Evolutionary conservation across 2,888 invertebrate species (phyloP), one percentile per base, ranked within the genome.

Genomic region (Eulithis prunata): DNA sequence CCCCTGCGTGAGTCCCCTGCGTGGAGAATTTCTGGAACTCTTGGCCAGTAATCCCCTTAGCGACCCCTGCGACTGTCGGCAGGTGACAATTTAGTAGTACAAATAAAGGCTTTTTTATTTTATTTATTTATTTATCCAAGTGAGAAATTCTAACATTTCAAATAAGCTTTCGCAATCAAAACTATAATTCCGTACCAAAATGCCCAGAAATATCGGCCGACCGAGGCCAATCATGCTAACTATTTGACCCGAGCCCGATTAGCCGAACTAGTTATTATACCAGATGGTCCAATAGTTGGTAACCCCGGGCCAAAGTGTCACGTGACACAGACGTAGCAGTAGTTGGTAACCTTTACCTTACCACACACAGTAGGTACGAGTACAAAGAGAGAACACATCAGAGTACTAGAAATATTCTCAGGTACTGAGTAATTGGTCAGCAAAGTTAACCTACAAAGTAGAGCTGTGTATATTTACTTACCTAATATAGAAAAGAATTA

Each of bases 211-310:
- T 62, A 55, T 52, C 59, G 55, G 21, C 57, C 36, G 36, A 46
- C 55, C 51, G 62, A 52, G 62, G 43, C 62, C 62, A 63, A 66
- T 66, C 57, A 51, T 43, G 47, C 57, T 47, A 66, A 62, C 62
- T 56, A 63, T 66, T 62, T 58, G 66, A 59, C 66, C 66, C 66
- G 47, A 56, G 45, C 52, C 28, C 62, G 53, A 53, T 62, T 62
- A 45, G 49, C 62, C 62, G 45, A 54, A 54, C 62, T 63, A 58
- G 62, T 58, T 66, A 66, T 62, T 51, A 13, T 45, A 57, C 43
- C 49, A 63, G 62, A 56, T 59, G 55, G 56, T 59, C 46, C 55
- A 59, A 59, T 58, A 62, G 62, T 63, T 58, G 55, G 62, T 59
- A 59, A 62, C 66, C 65, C 58, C 55, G 58, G 62, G 13, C 56